Base-by-base conservation (phyloP, 2,888 invertebrate species). In the Tinea pellionella region DNA sequence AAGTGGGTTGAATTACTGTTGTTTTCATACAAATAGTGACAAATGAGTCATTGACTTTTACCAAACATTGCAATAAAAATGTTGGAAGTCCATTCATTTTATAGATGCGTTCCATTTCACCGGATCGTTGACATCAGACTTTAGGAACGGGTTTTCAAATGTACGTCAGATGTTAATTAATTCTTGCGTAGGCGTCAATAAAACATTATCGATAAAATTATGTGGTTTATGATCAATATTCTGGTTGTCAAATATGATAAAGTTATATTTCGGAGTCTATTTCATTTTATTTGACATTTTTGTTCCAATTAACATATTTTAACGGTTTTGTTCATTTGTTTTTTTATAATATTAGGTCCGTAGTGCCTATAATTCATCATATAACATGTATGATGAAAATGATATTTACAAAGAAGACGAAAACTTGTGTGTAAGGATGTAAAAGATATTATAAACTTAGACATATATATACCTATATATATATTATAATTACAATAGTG, bases 151-250 rank as follows among this genome's bases (percentile, higher is more conserved):
- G 81, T 82, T 41, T 41, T 37, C 37, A 18, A 60, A 53, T 15
- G 51, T 76, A 74, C 69, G 66, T 65, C 68, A 76, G 70, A 78
- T 83, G 84, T 80, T 86, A 86, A 86, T 86, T 85, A 84, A 84
- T 83, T 80, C 80, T 68, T 73, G 77, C 73, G 84, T 84, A 75
- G 85, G 85, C 80, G 85, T 78, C 68, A 70, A 70, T 71, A 72
- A 69, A 72, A 77, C 74, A 81, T 81, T 80, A 81, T 81, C 78
- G 80, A 82, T 75, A 78, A 74, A 79, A 81, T 80, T 74, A 78
- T 82, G 78, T 82, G 78, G 81, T 80, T 59, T 59, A 59, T 37
- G 59, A 59, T 32, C 29, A 32, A 29, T 57, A 32, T 41, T 19
- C 59, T 13, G n/a, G 41, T 41, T 59, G 59, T 59, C 59, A 59